These are phyloP conservation scores for Luehdorfia chinensis DNA, from an alignment of 1,140 invertebrate genomes.

Conservation along the genomic window DNA sequence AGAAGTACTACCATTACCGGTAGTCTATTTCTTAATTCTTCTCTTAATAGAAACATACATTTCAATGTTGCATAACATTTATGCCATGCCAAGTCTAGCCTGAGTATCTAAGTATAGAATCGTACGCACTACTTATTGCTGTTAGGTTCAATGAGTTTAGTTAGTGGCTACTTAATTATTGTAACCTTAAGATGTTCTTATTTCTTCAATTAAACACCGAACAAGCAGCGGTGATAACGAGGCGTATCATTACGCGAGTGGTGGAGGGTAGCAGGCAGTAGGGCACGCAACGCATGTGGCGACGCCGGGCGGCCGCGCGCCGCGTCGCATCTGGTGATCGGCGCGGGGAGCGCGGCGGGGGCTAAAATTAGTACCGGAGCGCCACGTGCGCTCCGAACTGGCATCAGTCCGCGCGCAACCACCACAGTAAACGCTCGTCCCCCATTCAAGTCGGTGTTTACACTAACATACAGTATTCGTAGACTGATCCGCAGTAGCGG, in stretches of 20 bases:
- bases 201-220: slow-evolving; percentile 9
- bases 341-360: slow-evolving; percentile 60
- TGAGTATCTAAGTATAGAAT: too few relatives aligned
- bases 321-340: slow-evolving; percentile 64
- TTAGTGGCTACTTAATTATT: too few relatives aligned
- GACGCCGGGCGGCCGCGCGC: slow-evolving; percentile 31
- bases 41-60: too few relatives aligned
- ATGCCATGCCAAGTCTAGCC: too few relatives aligned
- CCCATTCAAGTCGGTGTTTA: slow-evolving; percentile 32
- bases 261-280: slow-evolving; percentile 47
- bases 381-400: slow-evolving; percentile 62
- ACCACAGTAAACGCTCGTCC: slow-evolving; percentile 44
- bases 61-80: too few relatives aligned
- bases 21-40: too few relatives aligned
- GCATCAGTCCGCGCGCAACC: slow-evolving; percentile 65
- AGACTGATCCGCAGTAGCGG: slow-evolving; percentile 44
- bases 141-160: too few relatives aligned
- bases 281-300: slow-evolving; percentile 59
- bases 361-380: slow-evolving; percentile 68
- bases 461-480: slow-evolving; percentile 34
- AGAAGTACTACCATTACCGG: too few relatives aligned
- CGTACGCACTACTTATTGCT: too few relatives aligned
- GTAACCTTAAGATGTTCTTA: too few relatives aligned
- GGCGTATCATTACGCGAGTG: slow-evolving; percentile 60
- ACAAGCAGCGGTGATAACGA: slow-evolving; percentile 49